phyloP scores from a whole-genome alignment of 1,140 invertebrate species.

The Apis laboriosa region DNA sequence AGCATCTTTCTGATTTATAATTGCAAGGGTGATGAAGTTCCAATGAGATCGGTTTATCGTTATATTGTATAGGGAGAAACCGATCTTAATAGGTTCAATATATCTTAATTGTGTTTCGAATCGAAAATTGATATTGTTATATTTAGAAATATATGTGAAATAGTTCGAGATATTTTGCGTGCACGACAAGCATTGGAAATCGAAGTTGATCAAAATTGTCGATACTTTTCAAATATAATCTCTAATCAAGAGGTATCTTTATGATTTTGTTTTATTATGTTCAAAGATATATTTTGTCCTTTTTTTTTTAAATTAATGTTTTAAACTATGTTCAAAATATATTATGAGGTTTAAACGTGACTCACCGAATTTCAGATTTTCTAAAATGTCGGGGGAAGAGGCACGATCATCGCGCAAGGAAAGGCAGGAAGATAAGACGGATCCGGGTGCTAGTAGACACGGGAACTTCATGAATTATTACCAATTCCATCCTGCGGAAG shows the following conservation, averaged over 20 bases:
- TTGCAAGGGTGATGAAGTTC: neutral
- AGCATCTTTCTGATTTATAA: neutral
- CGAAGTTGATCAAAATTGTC: too few species aligned
- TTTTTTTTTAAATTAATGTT: neutral
- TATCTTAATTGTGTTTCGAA: neutral
- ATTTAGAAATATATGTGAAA: neutral
- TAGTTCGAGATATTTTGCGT: neutral
- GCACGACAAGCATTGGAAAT: neutral
- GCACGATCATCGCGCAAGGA: conserved; percentile 9
- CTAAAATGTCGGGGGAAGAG: conserved; percentile 17
- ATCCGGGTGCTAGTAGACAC: conserved; percentile 88
- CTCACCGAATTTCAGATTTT: conserved; percentile 36
- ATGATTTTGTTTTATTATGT: neutral
- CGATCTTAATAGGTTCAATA: too few species aligned
- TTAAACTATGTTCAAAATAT: neutral
- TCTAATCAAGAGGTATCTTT: too few species aligned
- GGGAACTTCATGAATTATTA: conserved; percentile 95
- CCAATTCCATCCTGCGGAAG: conserved; percentile 87
- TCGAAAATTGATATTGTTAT: fast-evolving
- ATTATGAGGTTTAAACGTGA: neutral
- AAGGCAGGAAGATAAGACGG: conserved; percentile 63
- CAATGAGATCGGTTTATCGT: neutral
- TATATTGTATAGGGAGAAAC: too few species aligned
- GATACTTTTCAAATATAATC: too few species aligned
- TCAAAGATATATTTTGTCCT: neutral